Percentiles rank a stretch among this genome's conserved stretches.
Conservation (phyloP, 2,113 vertebrate genomes). For the Trachemys scripta region DNA sequence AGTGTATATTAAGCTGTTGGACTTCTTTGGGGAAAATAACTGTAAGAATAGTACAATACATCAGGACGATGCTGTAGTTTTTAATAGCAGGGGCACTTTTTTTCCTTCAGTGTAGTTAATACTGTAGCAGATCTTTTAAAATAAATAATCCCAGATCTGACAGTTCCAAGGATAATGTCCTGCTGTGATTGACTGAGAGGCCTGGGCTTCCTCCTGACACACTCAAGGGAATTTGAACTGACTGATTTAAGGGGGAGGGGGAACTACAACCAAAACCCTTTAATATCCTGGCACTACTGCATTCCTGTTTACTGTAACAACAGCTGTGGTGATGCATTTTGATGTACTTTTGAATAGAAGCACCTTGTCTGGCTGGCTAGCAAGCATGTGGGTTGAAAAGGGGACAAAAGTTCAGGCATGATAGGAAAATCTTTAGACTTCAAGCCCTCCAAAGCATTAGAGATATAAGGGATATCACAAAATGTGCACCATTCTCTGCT, state of each 20-base stretch:
- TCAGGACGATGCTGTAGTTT: neutral
- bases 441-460: neutral
- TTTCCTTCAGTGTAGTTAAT: neutral
- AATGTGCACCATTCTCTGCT: neutral
- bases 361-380: accelerated
- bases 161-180: neutral
- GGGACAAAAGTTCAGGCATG: accelerated
- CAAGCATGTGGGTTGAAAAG: neutral
- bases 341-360: neutral
- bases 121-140: neutral
- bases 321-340: neutral
- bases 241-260: neutral
- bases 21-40: neutral
- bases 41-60: neutral
- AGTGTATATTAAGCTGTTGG: neutral
- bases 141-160: slow-evolving; percentile 2
- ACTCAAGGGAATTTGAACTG: neutral
- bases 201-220: neutral
- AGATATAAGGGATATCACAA: neutral
- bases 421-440: neutral
- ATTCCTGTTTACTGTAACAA: neutral
- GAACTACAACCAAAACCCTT: neutral
- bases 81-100: neutral
- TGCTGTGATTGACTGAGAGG: slow-evolving; percentile 1
- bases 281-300: neutral